A percentile compares a stretch with the other conserved stretches of the same genome.
Evolutionary conservation across 2,797 vertebrate species (phyloP).

Genomic region (Garrulus glandarius): DNA sequence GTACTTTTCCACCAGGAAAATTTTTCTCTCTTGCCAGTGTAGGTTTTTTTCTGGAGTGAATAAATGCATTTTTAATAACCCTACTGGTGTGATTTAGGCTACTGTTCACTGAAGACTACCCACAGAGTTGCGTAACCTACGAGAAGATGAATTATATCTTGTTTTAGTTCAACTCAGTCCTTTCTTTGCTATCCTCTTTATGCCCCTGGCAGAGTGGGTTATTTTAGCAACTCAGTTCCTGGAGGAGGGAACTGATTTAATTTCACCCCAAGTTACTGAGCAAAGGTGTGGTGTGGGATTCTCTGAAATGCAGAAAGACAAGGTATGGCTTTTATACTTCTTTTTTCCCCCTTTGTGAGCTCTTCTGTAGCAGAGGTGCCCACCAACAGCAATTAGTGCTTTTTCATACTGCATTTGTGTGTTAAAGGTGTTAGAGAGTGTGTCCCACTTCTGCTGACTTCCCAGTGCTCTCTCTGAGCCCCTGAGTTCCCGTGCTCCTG

Average conservation of each 20-base stretch:
- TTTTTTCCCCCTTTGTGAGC: neutral
- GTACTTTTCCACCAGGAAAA: conserved; percentile 55
- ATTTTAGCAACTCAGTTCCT: neutral
- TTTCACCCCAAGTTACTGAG: neutral
- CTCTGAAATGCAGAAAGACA: neutral
- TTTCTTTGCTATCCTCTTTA: neutral
- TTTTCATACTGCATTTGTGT: neutral
- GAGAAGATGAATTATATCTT: conserved; percentile 5
- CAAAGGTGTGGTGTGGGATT: neutral
- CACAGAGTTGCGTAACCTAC: conserved; percentile 15
- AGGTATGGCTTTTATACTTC: rapidly evolving
- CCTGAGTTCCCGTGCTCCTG: neutral
- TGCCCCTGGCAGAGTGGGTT: neutral
- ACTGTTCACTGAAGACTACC: neutral
- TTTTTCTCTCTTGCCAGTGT: conserved; percentile 18
- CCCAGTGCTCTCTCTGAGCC: neutral
- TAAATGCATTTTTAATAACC: conserved; percentile 62
- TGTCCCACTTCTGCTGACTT: neutral
- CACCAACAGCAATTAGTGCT: neutral
- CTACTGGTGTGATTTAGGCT: conserved; percentile 17
- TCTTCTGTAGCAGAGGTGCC: neutral
- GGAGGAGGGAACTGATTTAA: neutral
- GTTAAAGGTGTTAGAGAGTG: neutral
- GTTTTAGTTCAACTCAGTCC: neutral
- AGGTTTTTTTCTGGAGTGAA: conserved; percentile 37